phyloP scores from a whole-genome alignment of 2,888 invertebrate genomes.

The Ophion ellenae region DNA sequence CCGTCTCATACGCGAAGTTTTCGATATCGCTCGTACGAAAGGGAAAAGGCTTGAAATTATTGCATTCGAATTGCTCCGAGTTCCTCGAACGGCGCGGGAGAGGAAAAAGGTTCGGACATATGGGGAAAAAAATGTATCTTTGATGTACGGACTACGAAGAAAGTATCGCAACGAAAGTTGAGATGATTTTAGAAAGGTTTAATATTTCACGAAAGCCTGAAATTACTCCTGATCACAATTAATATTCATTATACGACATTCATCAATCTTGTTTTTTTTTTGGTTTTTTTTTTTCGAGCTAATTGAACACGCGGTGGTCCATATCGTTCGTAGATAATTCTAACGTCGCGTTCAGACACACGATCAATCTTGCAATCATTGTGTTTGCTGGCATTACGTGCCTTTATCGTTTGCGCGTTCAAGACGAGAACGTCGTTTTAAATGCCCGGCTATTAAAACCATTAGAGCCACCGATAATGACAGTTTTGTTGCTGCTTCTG shows the following conservation, averaged over 20 bases:
- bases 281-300: background rate
- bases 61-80: background rate
- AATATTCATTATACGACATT: slow-evolving; percentile 20
- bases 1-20: background rate
- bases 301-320: background rate
- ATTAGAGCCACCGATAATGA: slow-evolving; percentile 18
- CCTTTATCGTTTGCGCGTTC: background rate
- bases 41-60: background rate
- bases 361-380: slow-evolving; percentile 11
- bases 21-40: background rate
- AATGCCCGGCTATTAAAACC: background rate
- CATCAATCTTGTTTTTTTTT: slow-evolving; percentile 28
- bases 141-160: slow-evolving; percentile 8
- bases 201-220: background rate
- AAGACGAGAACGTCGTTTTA: background rate
- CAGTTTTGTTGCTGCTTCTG: background rate
- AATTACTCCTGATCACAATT: slow-evolving; percentile 9
- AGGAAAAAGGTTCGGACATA: background rate
- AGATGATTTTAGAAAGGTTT: slow-evolving; percentile 47
- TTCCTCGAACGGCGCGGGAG: background rate
- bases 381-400: background rate
- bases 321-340: background rate
- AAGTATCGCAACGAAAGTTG: slow-evolving; percentile 25
- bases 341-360: background rate
- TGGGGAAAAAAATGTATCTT: background rate